These are phyloP conservation scores for Sminthurides aquaticus DNA, from an alignment of 2,888 invertebrate species.

Conservation along the genomic window DNA sequence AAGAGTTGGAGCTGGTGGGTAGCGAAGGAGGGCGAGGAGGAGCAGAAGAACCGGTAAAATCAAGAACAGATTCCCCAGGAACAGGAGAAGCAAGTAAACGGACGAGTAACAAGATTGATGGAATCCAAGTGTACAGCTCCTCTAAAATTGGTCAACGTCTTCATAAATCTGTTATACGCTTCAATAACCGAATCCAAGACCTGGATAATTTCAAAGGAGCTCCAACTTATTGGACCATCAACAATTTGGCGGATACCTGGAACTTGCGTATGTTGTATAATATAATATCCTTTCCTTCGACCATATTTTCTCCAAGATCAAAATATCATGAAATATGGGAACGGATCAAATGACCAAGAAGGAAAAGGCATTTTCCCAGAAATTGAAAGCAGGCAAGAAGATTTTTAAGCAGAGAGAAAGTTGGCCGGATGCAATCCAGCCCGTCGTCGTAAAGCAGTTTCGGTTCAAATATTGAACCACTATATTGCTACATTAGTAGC, in stretches of 20 bases:
- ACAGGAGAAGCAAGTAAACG: conserved; percentile 2
- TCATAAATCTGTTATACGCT: conserved; percentile 40
- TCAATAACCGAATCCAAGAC: conserved; percentile 26
- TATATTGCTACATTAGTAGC: too few species aligned
- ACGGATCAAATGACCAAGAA: too few species aligned
- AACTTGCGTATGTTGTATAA: neutral
- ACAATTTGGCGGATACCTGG: conserved; percentile 1
- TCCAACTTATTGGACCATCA: neutral
- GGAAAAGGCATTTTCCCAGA: too few species aligned
- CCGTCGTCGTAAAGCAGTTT: too few species aligned
- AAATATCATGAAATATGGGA: neutral
- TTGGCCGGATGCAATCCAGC: neutral
- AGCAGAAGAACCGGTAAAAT: neutral
- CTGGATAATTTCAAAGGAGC: neutral
- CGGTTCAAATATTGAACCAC: too few species aligned
- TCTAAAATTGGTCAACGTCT: conserved; percentile 39
- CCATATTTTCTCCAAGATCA: neutral
- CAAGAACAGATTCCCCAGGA: neutral
- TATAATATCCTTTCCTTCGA: neutral
- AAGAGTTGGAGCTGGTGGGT: too few species aligned
- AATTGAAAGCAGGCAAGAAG: too few species aligned
- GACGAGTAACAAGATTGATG: too few species aligned
- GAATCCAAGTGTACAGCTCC: conserved; percentile 40
- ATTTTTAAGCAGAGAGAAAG: neutral
- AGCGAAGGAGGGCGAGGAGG: neutral